These are phyloP conservation scores for Crotalus viridis DNA, from an alignment of 2,113 vertebrate species.

Conservation along the genomic window DNA sequence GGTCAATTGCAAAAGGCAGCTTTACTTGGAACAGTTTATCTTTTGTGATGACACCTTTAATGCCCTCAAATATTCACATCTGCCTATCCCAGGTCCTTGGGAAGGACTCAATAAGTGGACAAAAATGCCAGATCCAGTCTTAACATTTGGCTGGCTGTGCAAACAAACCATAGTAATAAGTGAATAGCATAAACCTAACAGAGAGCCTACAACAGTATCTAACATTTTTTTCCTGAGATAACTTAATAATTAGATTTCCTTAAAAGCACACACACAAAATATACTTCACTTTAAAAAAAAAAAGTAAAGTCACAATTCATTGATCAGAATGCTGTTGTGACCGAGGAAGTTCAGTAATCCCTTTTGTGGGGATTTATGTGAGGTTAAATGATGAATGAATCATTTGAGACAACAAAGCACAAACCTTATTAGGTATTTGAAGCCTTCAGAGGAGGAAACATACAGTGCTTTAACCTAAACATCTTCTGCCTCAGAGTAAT, in stretches of 20 bases:
- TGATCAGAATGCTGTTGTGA: slow-evolving; percentile 7
- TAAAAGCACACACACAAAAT: background rate
- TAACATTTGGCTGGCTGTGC: background rate
- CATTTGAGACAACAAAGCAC: background rate
- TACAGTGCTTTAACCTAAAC: slow-evolving; percentile 12
- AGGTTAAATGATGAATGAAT: background rate
- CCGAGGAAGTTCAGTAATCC: slow-evolving; percentile 1
- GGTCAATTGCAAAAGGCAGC: background rate
- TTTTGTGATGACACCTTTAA: background rate
- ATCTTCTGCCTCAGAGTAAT: no score
- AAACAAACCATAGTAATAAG: background rate
- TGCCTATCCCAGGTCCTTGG: background rate
- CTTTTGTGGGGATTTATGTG: background rate
- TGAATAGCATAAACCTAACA: background rate
- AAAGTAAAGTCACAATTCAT: slow-evolving; percentile 8
- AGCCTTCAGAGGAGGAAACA: slow-evolving; percentile 5
- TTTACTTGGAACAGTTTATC: background rate
- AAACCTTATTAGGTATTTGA: slow-evolving; percentile 33
- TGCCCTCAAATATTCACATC: background rate
- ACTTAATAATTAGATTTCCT: background rate
- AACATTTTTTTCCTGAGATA: background rate
- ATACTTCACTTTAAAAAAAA: slow-evolving; percentile 12
- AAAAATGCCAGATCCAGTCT: background rate
- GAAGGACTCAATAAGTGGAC: background rate
- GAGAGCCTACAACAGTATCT: background rate